Evolutionary conservation across 92 coral and sea anemone species (phyloP).

Genomic region (Chrysogorgia sp.): DNA sequence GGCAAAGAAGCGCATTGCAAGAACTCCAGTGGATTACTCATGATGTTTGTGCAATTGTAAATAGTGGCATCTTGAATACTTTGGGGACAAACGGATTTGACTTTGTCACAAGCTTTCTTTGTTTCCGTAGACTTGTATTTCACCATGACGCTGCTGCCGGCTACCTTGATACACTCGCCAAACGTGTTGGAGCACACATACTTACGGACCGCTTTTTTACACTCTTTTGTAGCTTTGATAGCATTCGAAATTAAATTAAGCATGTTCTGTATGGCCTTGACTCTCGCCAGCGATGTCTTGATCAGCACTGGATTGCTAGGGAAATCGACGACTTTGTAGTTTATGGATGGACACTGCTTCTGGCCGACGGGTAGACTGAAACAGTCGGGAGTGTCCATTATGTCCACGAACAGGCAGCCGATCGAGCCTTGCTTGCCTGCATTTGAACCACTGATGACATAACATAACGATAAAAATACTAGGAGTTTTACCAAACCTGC

Average conservation of each 20-base stretch:
- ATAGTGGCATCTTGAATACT: not conserved
- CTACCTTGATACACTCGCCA: not conserved
- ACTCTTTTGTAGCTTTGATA: not conserved
- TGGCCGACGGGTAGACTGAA: not conserved
- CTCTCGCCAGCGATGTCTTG: not conserved
- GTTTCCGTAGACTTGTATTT: slow-evolving; percentile 13
- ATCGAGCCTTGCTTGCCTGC: not conserved
- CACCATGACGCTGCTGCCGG: not conserved
- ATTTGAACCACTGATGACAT: not conserved
- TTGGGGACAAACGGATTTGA: not conserved
- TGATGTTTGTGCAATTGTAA: slow-evolving; percentile 30
- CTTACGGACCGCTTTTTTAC: slow-evolving; percentile 3
- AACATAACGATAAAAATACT: not conserved
- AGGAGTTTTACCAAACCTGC: not conserved
- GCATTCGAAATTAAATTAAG: not conserved
- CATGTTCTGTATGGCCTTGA: not conserved
- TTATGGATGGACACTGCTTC: not conserved
- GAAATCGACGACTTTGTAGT: not conserved
- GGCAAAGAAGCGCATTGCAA: not conserved
- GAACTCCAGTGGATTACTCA: slow-evolving; percentile 22
- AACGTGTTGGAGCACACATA: slow-evolving; percentile 33
- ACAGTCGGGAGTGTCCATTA: not conserved
- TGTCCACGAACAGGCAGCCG: not conserved
- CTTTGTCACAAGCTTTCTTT: slow-evolving; percentile 19
- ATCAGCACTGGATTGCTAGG: not conserved